Base-by-base conservation (phyloP, 2,888 invertebrate species). In the Clitarchus hookeri region DNA sequence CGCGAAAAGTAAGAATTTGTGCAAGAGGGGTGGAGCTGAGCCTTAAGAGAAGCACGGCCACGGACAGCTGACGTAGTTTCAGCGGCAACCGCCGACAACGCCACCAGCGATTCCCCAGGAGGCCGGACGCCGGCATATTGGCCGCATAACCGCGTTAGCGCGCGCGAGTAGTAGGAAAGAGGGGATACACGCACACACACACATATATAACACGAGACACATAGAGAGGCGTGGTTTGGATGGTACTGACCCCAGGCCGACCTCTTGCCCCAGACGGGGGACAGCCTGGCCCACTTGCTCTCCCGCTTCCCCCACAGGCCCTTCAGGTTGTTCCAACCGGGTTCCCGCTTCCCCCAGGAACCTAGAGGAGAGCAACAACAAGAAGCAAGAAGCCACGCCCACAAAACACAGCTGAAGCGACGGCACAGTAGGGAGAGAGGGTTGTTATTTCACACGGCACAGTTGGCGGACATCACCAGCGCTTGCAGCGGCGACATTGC, bases 321-420 rank as follows among this genome's bases (percentile, higher is more conserved):
- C 91, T 95, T 95, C 89, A 96, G 92, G 91, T 96, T 96, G 90
- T 95, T 95, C 96, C 96, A 96, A 91, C 95, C 95, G 19, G 95
- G 95, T 90, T 96, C 95, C 87, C 96, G 93, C 92, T 96, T 96
- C 90, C 95, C 96, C 95, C 95, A 95, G 90, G 95, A 93, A 90
- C 95, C 95, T 95, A 92, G 26, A 89, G 89, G 44, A 27, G 19
- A 80, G 11, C 23, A 23, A 25, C 25, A 23, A 44, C 13, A n/a
- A 26, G 82, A 26, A 36, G n/a, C 65, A 16, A 65, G 1, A 23
- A n/a, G 23, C 23, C 65, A 23, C 65, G 65, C 16, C 0, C 8
- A 65, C 65, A 65, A 65, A 1, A 65, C 65, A 65, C 36, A 36
- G 36, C 36, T 1, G 23, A 65, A 65, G 65, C 65, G 2, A n/a